A percentile compares a stretch with the other conserved stretches of the same genome.
These are phyloP conservation scores for Anthrax anthrax DNA, from an alignment of 2,888 invertebrate genomes.

Conservation along the genomic window DNA sequence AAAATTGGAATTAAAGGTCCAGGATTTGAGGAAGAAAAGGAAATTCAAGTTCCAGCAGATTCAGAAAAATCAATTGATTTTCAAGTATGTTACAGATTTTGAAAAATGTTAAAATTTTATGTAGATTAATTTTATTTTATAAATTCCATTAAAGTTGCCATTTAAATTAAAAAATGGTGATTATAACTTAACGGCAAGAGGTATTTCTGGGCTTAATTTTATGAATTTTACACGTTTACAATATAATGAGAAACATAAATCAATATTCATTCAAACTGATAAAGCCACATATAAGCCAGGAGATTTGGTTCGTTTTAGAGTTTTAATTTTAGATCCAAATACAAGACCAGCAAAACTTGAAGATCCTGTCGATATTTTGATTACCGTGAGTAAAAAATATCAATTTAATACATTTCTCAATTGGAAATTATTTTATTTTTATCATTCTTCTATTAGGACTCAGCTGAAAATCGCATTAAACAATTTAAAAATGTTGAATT, in stretches of 20 bases:
- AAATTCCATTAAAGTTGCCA: too few species aligned
- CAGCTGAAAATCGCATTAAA: conserved; percentile 58
- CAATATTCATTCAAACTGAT: conserved; percentile 85
- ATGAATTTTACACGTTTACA: conserved; percentile 56
- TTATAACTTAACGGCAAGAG: conserved; percentile 31
- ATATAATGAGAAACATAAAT: conserved; percentile 65
- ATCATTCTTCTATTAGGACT: conserved; percentile 39
- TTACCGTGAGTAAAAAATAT: conserved; percentile 16
- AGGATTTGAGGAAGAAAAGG: conserved; percentile 52
- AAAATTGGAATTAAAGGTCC: conserved; percentile 62
- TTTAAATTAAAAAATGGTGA: conserved; percentile 17
- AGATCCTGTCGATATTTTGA: conserved; percentile 22
- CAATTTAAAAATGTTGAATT: conserved; percentile 39
- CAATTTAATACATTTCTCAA: background rate
- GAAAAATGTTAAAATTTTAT: background rate
- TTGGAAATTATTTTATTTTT: background rate
- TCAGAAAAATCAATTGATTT: conserved; percentile 55
- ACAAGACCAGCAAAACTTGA: conserved; percentile 43
- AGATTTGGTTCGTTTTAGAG: conserved; percentile 58
- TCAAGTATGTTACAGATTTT: conserved; percentile 38
- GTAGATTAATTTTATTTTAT: conserved; percentile 16
- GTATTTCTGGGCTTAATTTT: conserved; percentile 58
- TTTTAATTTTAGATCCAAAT: conserved; percentile 57
- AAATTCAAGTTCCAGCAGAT: conserved; percentile 54
- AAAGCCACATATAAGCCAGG: conserved; percentile 83